Evolutionary conservation across 2,797 vertebrate species (phyloP).

Genomic region (Darevskia nairensis): DNA sequence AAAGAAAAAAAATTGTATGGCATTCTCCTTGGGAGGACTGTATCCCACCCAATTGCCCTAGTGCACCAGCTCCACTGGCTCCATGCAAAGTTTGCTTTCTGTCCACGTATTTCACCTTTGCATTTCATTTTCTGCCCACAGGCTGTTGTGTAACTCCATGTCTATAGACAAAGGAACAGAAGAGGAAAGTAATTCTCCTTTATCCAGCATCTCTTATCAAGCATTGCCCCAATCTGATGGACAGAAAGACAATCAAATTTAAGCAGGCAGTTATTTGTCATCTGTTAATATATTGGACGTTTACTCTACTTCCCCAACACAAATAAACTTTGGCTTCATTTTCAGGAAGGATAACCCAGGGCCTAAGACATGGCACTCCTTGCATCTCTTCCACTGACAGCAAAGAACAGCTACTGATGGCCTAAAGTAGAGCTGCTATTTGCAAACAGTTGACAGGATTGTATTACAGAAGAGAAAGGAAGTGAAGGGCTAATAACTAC

Average conservation of each 20-base stretch:
- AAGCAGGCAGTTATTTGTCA: neutral
- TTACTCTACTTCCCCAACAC: too few relatives aligned
- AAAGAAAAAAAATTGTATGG: too few relatives aligned
- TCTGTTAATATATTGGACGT: neutral
- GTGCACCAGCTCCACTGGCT: too few relatives aligned
- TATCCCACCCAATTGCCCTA: too few relatives aligned
- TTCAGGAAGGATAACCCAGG: neutral
- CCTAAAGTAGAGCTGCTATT: slow-evolving; percentile 28
- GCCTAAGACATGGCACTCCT: neutral
- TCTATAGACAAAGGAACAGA: too few relatives aligned
- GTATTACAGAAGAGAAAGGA: neutral
- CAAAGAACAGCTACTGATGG: slow-evolving; percentile 25
- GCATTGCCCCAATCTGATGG: neutral
- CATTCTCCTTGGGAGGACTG: too few relatives aligned
- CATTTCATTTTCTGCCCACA: too few relatives aligned
- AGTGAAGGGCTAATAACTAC: neutral
- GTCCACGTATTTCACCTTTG: too few relatives aligned
- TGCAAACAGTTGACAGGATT: slow-evolving; percentile 21
- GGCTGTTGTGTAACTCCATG: too few relatives aligned
- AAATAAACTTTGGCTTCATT: neutral
- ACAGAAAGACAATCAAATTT: neutral
- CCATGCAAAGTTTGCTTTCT: too few relatives aligned
- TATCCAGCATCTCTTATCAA: too few relatives aligned
- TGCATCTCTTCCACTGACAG: neutral
- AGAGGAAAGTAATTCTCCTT: too few relatives aligned